Evolutionary conservation across 1,140 invertebrate genomes (phyloP).

Genomic region (Scylla paramamosain): DNA sequence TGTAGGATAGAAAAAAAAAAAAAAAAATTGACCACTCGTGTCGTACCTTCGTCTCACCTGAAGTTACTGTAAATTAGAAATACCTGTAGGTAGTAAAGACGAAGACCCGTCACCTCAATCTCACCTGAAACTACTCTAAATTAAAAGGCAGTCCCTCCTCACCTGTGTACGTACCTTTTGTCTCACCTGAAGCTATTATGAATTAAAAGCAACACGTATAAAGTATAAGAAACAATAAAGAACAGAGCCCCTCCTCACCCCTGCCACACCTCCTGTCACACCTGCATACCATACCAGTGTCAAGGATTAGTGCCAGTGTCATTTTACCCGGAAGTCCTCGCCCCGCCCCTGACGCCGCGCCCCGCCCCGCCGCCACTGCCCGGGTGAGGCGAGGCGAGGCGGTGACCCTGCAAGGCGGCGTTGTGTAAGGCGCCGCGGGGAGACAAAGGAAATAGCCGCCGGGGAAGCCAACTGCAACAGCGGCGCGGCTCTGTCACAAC

Average conservation of each 20-base stretch:
- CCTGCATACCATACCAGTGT: not conserved
- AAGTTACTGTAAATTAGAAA: too few species aligned
- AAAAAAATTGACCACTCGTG: too few species aligned
- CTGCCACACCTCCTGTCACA: too few species aligned
- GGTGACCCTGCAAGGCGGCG: not conserved
- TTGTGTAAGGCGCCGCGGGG: not conserved
- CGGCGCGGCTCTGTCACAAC: not conserved
- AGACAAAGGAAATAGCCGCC: not conserved
- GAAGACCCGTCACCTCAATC: too few species aligned
- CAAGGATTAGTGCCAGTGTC: conserved; percentile 18
- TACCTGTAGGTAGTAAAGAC: too few species aligned
- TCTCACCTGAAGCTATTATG: too few species aligned
- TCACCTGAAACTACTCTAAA: too few species aligned
- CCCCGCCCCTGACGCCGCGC: not conserved
- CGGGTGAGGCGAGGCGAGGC: not conserved
- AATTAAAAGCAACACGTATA: too few species aligned
- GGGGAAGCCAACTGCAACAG: conserved; percentile 24
- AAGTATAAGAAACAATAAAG: too few species aligned
- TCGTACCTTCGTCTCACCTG: too few species aligned
- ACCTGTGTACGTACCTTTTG: not conserved
- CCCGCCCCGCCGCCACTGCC: not conserved
- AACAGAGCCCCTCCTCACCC: not conserved
- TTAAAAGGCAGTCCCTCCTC: too few species aligned
- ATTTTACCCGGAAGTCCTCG: conserved; percentile 11
- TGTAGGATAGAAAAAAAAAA: too few species aligned